phyloP scores from a whole-genome alignment of 2,113 vertebrate species.

The Anolis sagrei region DNA sequence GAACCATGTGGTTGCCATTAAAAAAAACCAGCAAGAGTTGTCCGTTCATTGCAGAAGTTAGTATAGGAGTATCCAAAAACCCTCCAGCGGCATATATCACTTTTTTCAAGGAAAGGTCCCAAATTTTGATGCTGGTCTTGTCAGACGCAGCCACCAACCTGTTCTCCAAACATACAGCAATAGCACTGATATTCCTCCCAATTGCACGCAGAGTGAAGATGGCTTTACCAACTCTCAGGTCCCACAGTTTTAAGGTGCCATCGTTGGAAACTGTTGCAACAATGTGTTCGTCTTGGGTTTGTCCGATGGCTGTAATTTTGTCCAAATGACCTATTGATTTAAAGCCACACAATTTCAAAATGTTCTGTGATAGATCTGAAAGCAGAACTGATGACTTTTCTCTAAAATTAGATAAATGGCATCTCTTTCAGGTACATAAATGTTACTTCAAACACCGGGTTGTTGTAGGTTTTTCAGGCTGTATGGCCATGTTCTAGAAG shows the following conservation, averaged over 20 bases:
- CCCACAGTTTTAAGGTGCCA: constrained; percentile 74
- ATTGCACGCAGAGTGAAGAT: constrained; percentile 57
- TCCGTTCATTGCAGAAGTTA: constrained; percentile 69
- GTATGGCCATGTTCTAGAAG: too few relatives aligned
- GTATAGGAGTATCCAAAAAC: constrained; percentile 62
- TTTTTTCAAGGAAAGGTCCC: constrained; percentile 68
- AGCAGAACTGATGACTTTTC: neutral
- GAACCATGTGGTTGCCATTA: constrained; percentile 66
- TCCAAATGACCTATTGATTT: constrained; percentile 70
- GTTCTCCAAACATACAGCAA: constrained; percentile 70
- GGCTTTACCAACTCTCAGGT: constrained; percentile 59
- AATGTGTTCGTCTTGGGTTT: constrained; percentile 47
- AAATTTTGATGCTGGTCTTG: constrained; percentile 70
- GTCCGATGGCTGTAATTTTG: constrained; percentile 69
- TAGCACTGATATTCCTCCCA: constrained; percentile 57
- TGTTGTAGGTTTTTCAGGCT: too few relatives aligned
- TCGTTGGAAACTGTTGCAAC: constrained; percentile 68
- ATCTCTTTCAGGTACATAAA: neutral
- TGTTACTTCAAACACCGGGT: neutral
- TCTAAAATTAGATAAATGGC: neutral
- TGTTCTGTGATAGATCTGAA: neutral
- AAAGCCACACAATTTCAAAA: neutral
- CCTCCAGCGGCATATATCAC: constrained; percentile 63
- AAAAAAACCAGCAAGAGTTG: constrained; percentile 56
- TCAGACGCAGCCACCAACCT: constrained; percentile 69